Evolutionary conservation across 2,888 invertebrate species (phyloP).

Genomic region (Microctonus hyperodae): DNA sequence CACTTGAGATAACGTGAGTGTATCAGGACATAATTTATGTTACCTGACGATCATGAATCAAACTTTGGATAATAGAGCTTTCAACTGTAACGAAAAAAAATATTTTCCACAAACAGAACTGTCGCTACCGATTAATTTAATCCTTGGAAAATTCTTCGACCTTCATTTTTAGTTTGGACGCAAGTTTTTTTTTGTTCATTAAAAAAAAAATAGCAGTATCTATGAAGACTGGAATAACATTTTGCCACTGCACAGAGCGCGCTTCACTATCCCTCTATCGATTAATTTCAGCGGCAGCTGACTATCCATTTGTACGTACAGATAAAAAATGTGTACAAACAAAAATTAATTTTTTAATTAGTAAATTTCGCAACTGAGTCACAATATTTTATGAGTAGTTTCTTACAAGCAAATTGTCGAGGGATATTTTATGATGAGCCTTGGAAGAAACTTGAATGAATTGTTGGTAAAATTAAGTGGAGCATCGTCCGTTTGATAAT

Average conservation of each 20-base stretch:
- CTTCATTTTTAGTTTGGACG: not conserved
- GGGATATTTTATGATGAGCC: no score
- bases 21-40: not conserved
- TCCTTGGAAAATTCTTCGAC: not conserved
- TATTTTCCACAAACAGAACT: not conserved
- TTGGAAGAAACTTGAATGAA: no score
- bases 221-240: constrained; percentile 24
- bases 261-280: constrained; percentile 47
- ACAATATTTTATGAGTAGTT: no score
- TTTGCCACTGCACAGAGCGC: constrained; percentile 33
- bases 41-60: not conserved
- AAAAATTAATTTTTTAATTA: not conserved
- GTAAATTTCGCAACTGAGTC: not conserved
- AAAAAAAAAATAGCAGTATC: not conserved
- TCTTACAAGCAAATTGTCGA: no score
- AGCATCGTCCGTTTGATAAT: no score
- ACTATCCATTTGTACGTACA: constrained; percentile 34
- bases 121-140: not conserved
- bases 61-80: not conserved
- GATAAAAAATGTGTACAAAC: constrained; percentile 35
- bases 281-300: constrained; percentile 52
- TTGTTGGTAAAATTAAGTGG: no score
- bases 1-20: not conserved
- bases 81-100: not conserved
- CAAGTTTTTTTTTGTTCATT: no score